Percentiles rank a stretch among this genome's conserved stretches.
phyloP scores from a whole-genome alignment of 2,888 invertebrate genomes.

The Drosophila aldrichi region DNA sequence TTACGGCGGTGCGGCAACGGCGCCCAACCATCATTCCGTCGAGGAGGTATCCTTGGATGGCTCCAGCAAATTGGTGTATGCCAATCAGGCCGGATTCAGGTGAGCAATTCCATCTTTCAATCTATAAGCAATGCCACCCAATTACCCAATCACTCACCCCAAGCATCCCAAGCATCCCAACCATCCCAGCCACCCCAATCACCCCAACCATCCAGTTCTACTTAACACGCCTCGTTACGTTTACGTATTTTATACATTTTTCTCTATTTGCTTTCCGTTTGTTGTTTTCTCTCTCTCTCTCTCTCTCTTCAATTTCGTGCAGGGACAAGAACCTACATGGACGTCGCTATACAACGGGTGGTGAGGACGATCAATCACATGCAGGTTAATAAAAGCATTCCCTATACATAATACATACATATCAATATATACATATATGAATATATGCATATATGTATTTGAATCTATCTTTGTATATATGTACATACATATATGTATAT shows the following conservation, averaged over 20 bases:
- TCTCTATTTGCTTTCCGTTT: slow-evolving; percentile 7
- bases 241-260: slow-evolving; percentile 19
- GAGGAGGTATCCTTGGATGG: slow-evolving; percentile 93
- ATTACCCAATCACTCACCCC: background rate
- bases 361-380: slow-evolving; percentile 91
- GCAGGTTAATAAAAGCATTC: slow-evolving; percentile 87
- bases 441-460: slow-evolving; percentile 3
- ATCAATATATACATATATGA: slow-evolving; percentile 12
- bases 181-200: background rate
- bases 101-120: slow-evolving; percentile 81
- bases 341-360: slow-evolving; percentile 90
- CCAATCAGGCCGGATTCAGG: slow-evolving; percentile 89
- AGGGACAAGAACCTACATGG: slow-evolving; percentile 94
- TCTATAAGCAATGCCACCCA: background rate
- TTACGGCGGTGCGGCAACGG: slow-evolving; percentile 87
- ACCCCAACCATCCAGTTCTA: background rate
- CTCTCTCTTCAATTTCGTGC: slow-evolving; percentile 62
- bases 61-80: slow-evolving; percentile 93
- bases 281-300: too few species aligned
- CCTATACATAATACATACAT: slow-evolving; percentile 14
- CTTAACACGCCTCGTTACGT: slow-evolving; percentile 24
- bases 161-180: background rate
- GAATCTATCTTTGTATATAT: background rate
- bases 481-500: background rate
- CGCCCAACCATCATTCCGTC: slow-evolving; percentile 90